Evolutionary conservation across 1,140 invertebrate species (phyloP).

Genomic region (Eueides isabella): DNA sequence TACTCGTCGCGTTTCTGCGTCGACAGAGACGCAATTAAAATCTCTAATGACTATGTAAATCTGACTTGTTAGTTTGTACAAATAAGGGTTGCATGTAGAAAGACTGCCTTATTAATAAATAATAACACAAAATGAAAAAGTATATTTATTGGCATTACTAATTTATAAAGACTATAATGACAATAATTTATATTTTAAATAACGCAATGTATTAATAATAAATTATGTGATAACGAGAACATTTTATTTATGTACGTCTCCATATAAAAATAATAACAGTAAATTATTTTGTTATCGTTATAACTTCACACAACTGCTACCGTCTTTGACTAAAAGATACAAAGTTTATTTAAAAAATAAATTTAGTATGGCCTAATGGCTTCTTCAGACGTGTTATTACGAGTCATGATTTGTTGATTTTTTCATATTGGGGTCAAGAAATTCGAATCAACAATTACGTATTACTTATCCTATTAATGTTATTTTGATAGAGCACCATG

Average conservation of each 20-base stretch:
- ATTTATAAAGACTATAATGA: no score
- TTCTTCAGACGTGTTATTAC: conserved; percentile 32
- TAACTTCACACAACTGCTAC: conserved; percentile 22
- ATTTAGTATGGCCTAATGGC: conserved; percentile 31
- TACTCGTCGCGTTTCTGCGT: conserved; percentile 10
- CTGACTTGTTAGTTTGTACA: not conserved
- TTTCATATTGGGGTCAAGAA: conserved; percentile 37
- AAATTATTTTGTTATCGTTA: not conserved
- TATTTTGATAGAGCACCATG: conserved; percentile 37
- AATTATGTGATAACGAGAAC: not conserved
- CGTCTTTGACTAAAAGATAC: conserved; percentile 19
- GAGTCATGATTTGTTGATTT: conserved; percentile 37
- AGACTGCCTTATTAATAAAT: not conserved
- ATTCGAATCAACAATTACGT: conserved; percentile 34
- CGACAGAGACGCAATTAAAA: conserved; percentile 29
- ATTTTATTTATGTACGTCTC: not conserved
- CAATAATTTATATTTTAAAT: not conserved
- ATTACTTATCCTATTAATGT: conserved; percentile 39
- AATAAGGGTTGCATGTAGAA: conserved; percentile 11
- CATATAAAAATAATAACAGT: not conserved
- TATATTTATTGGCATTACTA: no score
- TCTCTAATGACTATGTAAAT: conserved; percentile 24
- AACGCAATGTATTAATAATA: no score
- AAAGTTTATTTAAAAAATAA: conserved; percentile 28
- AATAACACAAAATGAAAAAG: not conserved